Percentiles rank a stretch among this genome's conserved stretches.
Evolutionary conservation across 2,888 invertebrate genomes (phyloP).

Genomic region (Drosophila borborema): DNA sequence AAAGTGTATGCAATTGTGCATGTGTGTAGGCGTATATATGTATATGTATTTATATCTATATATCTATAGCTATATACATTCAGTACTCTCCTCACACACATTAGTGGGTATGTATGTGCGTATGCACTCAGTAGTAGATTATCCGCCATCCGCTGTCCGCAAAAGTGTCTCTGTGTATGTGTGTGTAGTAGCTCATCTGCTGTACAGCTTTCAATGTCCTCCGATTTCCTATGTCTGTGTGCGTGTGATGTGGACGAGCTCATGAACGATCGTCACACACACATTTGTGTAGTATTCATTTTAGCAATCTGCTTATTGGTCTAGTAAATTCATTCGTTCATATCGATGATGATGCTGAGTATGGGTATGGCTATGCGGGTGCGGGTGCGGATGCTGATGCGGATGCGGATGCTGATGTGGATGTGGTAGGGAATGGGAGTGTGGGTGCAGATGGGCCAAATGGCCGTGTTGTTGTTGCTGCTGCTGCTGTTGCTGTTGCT

Average conservation of each 20-base stretch:
- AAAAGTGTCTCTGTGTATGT: conserved; percentile 5
- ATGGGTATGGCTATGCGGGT: conserved; percentile 48
- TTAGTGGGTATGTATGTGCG: conserved; percentile 2
- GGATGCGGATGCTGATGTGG: conserved; percentile 21
- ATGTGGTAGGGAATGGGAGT: conserved; percentile 7
- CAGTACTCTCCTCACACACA: conserved; percentile 6
- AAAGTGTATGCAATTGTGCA: conserved; percentile 46
- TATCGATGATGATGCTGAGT: conserved; percentile 68
- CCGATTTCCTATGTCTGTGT: conserved; percentile 7
- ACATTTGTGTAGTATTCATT: conserved; percentile 53
- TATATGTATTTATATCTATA: not conserved
- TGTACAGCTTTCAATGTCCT: not conserved
- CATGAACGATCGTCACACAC: conserved; percentile 8
- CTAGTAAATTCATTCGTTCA: conserved; percentile 82
- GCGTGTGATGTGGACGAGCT: not conserved
- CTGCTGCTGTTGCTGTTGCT: conserved; percentile 7
- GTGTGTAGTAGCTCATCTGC: not conserved
- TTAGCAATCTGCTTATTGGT: conserved; percentile 74
- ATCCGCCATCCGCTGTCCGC: not conserved
- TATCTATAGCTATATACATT: not conserved
- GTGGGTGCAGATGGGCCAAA: conserved; percentile 31
- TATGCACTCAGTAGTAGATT: conserved; percentile 14
- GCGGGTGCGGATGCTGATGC: conserved; percentile 53
- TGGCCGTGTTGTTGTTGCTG: conserved; percentile 47
- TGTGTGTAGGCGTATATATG: conserved; percentile 12